Percentiles rank a stretch among this genome's conserved stretches.
phyloP scores from a whole-genome alignment of 1,140 invertebrate genomes.

The Pseudomyrmex concolor region DNA sequence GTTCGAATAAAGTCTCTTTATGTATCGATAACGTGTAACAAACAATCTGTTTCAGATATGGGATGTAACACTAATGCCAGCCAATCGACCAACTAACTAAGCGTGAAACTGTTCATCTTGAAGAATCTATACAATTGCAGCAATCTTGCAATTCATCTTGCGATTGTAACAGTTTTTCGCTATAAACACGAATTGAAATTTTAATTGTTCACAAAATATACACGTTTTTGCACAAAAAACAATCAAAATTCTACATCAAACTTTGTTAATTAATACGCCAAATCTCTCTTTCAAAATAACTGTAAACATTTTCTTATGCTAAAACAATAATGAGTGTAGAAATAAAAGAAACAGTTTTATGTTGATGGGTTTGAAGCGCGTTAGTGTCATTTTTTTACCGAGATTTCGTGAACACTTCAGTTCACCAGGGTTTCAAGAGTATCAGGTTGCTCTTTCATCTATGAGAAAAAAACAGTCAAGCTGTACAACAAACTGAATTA shows the following conservation, averaged over 20 bases:
- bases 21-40: background rate
- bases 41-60: conserved; percentile 20
- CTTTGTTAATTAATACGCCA: no score
- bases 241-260: background rate
- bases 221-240: background rate
- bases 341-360: background rate
- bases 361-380: background rate
- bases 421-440: no score
- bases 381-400: background rate
- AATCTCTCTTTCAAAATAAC: background rate
- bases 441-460: no score
- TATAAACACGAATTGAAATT: background rate
- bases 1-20: background rate
- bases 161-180: no score
- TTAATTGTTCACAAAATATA: background rate
- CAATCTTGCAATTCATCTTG: no score
- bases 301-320: background rate
- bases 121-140: background rate
- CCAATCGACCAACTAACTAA: background rate
- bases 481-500: no score
- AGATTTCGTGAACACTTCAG: no score
- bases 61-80: background rate
- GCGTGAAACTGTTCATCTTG: no score
- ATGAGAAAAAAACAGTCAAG: no score
- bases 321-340: background rate